These are phyloP conservation scores for Hemicordylus capensis DNA, from an alignment of 2,113 vertebrate species.

Conservation along the genomic window DNA sequence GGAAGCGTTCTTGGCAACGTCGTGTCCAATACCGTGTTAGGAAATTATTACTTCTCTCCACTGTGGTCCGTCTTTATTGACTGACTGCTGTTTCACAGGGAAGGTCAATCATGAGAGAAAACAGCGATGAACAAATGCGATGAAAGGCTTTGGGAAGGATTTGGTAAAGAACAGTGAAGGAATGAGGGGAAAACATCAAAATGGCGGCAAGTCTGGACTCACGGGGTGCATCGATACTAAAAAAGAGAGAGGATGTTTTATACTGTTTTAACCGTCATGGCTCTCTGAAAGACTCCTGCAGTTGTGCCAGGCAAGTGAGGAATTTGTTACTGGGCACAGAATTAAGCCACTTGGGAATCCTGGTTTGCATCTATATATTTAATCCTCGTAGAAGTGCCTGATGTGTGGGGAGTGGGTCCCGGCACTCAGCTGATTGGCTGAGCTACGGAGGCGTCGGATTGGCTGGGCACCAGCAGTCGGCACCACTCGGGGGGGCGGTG, in stretches of 20 bases:
- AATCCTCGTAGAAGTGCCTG: too few species aligned
- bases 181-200: constrained; percentile 9
- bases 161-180: background rate
- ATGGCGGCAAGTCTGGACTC: background rate
- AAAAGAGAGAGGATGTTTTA: background rate
- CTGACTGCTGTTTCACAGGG: constrained; percentile 35
- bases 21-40: constrained; percentile 41
- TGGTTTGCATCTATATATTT: background rate
- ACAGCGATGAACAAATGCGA: background rate
- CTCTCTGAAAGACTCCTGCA: background rate
- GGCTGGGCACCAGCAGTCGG: too few species aligned
- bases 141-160: constrained; percentile 28
- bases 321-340: background rate
- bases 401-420: too few species aligned
- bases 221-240: background rate
- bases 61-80: constrained; percentile 34
- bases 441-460: too few species aligned
- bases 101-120: constrained; percentile 40
- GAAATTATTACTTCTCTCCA: constrained; percentile 56
- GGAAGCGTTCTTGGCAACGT: constrained; percentile 37
- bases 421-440: too few species aligned
- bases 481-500: too few species aligned
- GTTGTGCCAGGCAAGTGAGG: background rate
- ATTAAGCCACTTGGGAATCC: background rate
- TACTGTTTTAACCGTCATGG: background rate